These are phyloP conservation scores for Myodes glareolus DNA, from an alignment of 2,113 vertebrate species.

Conservation along the genomic window DNA sequence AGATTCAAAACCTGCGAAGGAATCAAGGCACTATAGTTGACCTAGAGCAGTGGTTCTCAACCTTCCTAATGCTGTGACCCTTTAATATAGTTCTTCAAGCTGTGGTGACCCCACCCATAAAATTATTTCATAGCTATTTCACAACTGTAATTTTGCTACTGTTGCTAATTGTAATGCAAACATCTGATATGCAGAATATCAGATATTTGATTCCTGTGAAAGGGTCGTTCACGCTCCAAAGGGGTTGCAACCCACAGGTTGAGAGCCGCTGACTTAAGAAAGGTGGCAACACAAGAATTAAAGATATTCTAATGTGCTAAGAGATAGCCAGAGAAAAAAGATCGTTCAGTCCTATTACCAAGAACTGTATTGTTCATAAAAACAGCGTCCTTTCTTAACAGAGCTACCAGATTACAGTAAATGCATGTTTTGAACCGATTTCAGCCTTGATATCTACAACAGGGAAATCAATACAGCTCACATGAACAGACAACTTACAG, in stretches of 20 bases:
- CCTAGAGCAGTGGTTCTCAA: background rate
- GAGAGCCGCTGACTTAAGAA: background rate
- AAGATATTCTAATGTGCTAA: background rate
- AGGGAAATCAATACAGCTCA: background rate
- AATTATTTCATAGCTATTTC: background rate
- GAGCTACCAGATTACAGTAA: background rate
- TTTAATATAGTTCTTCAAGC: background rate
- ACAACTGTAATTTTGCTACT: background rate
- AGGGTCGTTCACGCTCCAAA: background rate
- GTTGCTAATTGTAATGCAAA: background rate
- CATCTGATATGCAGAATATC: background rate
- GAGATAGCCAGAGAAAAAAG: background rate
- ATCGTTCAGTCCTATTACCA: background rate
- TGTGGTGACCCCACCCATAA: background rate
- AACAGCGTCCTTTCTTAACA: too few species aligned
- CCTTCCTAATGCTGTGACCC: background rate
- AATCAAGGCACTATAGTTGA: background rate
- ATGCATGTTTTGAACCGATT: background rate
- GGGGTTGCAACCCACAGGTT: background rate
- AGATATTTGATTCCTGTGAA: background rate
- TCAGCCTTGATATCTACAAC: background rate
- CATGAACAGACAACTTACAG: background rate
- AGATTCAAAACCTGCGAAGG: background rate
- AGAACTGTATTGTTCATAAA: background rate
- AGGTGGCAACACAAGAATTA: background rate